Percentiles rank a stretch among this genome's conserved stretches.
phyloP scores from a whole-genome alignment of 2,888 invertebrate species.

The Unio delphinus region DNA sequence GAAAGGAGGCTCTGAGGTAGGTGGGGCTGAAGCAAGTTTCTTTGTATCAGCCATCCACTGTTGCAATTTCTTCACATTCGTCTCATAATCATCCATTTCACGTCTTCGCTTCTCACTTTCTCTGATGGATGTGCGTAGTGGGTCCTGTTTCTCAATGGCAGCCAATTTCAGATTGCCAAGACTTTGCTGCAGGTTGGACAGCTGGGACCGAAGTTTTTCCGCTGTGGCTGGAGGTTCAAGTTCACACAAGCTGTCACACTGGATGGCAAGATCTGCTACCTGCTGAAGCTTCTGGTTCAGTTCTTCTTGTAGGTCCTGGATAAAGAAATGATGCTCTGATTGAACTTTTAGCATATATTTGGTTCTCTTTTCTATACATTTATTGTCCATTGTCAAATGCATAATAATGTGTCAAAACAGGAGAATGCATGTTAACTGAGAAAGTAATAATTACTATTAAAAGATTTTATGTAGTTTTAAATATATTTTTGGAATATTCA shows the following conservation, averaged over 20 bases:
- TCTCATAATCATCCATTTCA: slow-evolving; percentile 60
- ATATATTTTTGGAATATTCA: neutral
- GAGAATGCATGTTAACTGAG: no score
- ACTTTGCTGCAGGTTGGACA: slow-evolving; percentile 55
- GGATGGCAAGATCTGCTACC: slow-evolving; percentile 63
- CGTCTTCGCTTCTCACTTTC: slow-evolving; percentile 57
- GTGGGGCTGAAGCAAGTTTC: slow-evolving; percentile 41
- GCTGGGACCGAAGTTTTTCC: slow-evolving; percentile 52
- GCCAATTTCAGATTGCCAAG: slow-evolving; percentile 58
- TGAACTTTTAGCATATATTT: no score
- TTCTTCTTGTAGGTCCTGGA: slow-evolving; percentile 59
- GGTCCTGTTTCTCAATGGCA: slow-evolving; percentile 55
- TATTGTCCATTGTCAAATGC: no score
- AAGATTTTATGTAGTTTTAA: no score
- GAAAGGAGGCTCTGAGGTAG: slow-evolving; percentile 17
- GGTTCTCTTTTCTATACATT: no score
- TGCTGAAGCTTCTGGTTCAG: slow-evolving; percentile 53
- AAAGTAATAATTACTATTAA: no score
- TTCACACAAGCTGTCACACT: slow-evolving; percentile 62
- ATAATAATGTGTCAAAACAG: no score
- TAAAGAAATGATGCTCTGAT: neutral
- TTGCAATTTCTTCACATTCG: slow-evolving; percentile 55
- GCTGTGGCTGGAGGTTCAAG: slow-evolving; percentile 49
- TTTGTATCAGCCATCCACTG: slow-evolving; percentile 63
- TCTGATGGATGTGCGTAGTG: slow-evolving; percentile 48